Conservation (phyloP, 1,140 invertebrate species). For the Phymastichus coffea region DNA sequence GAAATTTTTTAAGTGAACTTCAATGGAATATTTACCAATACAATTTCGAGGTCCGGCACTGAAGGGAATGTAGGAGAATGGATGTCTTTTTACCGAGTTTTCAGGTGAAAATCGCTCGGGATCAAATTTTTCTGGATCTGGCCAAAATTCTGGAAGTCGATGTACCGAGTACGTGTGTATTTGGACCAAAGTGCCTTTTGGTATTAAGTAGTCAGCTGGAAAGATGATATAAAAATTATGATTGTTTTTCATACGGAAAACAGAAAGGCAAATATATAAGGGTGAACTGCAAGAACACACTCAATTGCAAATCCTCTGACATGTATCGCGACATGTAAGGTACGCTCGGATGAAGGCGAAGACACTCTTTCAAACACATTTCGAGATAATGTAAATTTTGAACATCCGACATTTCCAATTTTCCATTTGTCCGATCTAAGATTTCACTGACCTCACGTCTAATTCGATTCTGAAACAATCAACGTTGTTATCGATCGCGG, state of each 20-base stretch:
- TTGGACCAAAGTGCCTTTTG: constrained; percentile 48
- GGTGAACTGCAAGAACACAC: constrained; percentile 17
- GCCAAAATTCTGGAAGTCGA: constrained; percentile 64
- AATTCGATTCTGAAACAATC: not conserved
- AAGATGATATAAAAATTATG: constrained; percentile 16
- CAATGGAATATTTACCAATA: no score
- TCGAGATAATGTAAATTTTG: constrained; percentile 55
- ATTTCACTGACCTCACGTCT: constrained; percentile 17
- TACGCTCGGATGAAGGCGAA: constrained; percentile 61
- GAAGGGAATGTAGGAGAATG: constrained; percentile 68
- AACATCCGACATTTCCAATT: constrained; percentile 9
- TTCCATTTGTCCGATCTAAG: not conserved
- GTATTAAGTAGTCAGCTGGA: constrained; percentile 43
- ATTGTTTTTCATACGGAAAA: no score
- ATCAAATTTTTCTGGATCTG: constrained; percentile 70
- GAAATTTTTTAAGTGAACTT: no score
- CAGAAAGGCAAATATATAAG: no score
- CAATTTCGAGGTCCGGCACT: no score
- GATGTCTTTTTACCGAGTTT: constrained; percentile 51
- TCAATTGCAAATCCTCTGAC: constrained; percentile 46
- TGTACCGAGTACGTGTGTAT: constrained; percentile 64
- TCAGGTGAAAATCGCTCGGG: constrained; percentile 72
- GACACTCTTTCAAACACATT: constrained; percentile 62
- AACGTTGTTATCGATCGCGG: no score
- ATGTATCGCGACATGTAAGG: constrained; percentile 56